Percentiles rank a stretch among this genome's conserved stretches.
phyloP scores from a whole-genome alignment of 2,797 vertebrate genomes.

The Scyliorhinus canicula region DNA sequence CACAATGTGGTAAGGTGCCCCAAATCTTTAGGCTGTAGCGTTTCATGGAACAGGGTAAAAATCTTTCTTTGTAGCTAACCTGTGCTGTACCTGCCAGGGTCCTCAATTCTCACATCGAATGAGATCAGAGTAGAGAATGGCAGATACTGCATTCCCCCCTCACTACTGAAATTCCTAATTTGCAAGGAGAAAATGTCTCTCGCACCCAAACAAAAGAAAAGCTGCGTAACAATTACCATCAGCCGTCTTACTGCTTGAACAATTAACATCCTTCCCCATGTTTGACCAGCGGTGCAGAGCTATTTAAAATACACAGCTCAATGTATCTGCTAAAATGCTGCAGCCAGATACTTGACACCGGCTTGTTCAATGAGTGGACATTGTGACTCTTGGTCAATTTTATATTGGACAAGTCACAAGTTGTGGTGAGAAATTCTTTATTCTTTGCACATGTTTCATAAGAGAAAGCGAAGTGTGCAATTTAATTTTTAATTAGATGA shows the following conservation, averaged over 20 bases:
- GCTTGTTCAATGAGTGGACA: not conserved
- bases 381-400: not conserved
- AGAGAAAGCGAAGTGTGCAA: slow-evolving; percentile 10
- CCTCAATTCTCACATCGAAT: not conserved
- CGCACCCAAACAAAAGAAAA: not conserved
- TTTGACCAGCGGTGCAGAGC: not conserved
- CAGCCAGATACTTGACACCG: not conserved
- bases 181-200: not conserved
- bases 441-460: not conserved
- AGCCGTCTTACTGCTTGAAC: not conserved
- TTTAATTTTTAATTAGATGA: slow-evolving; percentile 32
- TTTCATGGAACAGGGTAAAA: not conserved
- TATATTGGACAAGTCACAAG: not conserved
- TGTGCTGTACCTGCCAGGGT: not conserved
- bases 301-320: not conserved
- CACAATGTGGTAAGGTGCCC: not conserved
- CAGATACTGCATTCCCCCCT: not conserved
- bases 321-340: not conserved
- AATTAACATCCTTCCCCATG: not conserved
- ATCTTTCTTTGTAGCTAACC: not conserved
- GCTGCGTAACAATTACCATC: not conserved
- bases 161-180: not conserved
- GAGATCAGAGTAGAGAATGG: not conserved
- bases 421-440: not conserved
- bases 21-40: not conserved